A percentile compares a stretch with the other conserved stretches of the same genome.
Conservation (phyloP, 37 sponge, comb jelly and placozoan genomes). For the Haliclona indistincta region DNA sequence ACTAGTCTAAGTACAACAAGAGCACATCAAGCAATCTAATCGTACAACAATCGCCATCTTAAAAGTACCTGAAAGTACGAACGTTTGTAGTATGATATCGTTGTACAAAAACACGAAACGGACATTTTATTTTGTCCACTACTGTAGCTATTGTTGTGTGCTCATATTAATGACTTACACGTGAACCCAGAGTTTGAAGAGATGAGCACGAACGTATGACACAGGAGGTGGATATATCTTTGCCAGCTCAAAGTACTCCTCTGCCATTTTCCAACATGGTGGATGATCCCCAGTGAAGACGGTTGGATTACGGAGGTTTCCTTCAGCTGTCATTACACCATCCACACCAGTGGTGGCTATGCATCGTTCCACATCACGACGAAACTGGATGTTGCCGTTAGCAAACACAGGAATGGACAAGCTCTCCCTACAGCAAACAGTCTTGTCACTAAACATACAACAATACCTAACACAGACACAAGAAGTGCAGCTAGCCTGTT, state of each 20-base stretch:
- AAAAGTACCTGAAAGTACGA: too few species aligned
- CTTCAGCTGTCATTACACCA: conserved; percentile 97
- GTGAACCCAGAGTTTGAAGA: conserved; percentile 93
- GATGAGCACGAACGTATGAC: conserved; percentile 81
- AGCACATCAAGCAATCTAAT: too few species aligned
- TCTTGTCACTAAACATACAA: too few species aligned
- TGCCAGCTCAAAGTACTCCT: conserved; percentile 86
- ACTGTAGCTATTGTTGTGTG: too few species aligned
- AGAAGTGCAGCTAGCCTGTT: too few species aligned
- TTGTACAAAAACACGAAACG: too few species aligned
- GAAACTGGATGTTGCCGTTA: conserved; percentile 93
- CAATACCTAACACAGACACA: too few species aligned
- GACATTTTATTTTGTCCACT: too few species aligned
- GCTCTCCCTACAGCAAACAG: conserved; percentile 50
- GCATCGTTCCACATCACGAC: conserved; percentile 81
- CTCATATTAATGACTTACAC: conserved; percentile 52
- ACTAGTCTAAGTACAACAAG: too few species aligned
- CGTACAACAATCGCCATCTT: too few species aligned
- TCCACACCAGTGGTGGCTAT: conserved; percentile 80
- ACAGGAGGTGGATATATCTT: conserved; percentile 67
- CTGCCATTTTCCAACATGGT: conserved; percentile 78
- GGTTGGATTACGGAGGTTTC: conserved; percentile 91
- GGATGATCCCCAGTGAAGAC: conserved; percentile 88
- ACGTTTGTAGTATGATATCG: too few species aligned
- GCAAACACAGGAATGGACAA: conserved; percentile 96